Evolutionary conservation across 2,113 vertebrate genomes (phyloP).

Genomic region (Mixornis gularis): DNA sequence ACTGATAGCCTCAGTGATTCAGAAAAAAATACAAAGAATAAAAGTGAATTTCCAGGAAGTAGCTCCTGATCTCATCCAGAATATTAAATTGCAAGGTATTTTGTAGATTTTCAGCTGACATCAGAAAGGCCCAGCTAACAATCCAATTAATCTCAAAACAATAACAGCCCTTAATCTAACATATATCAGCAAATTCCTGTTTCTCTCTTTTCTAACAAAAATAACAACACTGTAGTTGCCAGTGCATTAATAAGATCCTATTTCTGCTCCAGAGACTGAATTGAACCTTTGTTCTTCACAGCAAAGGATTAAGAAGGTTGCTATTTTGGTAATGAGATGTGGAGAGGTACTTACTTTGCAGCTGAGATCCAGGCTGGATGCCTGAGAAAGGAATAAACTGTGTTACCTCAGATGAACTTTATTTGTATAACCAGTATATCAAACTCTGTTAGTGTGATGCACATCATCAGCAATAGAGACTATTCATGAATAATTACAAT

Average conservation of each 20-base stretch:
- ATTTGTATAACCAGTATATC: conserved; percentile 38
- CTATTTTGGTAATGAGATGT: conserved; percentile 71
- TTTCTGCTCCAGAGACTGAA: conserved; percentile 70
- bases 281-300: conserved; percentile 70
- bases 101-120: conserved; percentile 18
- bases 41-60: background rate
- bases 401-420: conserved; percentile 71
- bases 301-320: conserved; percentile 69
- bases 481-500: conserved; percentile 56
- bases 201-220: conserved; percentile 76
- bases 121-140: conserved; percentile 48
- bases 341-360: conserved; percentile 67
- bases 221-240: conserved; percentile 73
- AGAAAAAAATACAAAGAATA: background rate
- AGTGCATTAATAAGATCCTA: conserved; percentile 75
- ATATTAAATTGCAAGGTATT: conserved; percentile 32
- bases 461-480: conserved; percentile 27
- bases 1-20: background rate
- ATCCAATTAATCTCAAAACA: conserved; percentile 68
- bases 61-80: conserved; percentile 8
- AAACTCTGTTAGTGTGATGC: conserved; percentile 3
- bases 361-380: conserved; percentile 62
- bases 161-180: conserved; percentile 71
- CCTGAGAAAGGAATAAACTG: conserved; percentile 37
- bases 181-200: conserved; percentile 75